phyloP scores from a whole-genome alignment of 1,140 invertebrate genomes.

The honey bee (Apis mellifera) region Amel_HAv3.1 CM009946.2:6975501-6976000 shows the following conservation, averaged over 20 bases:
- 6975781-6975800: neutral
- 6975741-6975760: no score
- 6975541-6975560: neutral
- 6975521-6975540: neutral
- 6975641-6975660: no score
- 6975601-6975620: neutral
- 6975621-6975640: no score
- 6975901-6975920: neutral
- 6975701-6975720: no score
- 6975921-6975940: neutral
- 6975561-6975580: neutral
- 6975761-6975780: neutral
- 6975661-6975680: no score
- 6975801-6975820: neutral
- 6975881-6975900: neutral
- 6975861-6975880: neutral
- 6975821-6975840: neutral
- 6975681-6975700: no score
- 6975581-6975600: neutral
- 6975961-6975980: no score
- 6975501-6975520: neutral
- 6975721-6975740: neutral
- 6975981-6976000: conserved; percentile 39
- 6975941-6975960: no score
- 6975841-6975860: neutral